Conservation (phyloP, 2,797 vertebrate species). For the Ctenopoma kingsleyae region DNA sequence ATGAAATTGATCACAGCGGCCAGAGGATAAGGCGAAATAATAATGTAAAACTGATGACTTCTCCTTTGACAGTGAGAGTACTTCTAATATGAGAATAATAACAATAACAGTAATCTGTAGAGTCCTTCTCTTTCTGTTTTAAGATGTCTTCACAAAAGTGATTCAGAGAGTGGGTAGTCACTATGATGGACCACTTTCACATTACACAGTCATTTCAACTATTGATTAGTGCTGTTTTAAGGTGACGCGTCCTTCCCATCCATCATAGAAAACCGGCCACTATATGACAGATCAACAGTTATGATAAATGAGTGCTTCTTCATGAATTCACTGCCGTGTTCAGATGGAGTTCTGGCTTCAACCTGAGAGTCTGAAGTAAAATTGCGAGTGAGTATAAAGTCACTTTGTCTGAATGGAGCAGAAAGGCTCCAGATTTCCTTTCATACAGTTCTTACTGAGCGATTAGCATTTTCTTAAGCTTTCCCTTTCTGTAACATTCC, state of each 20-base stretch:
- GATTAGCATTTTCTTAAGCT: slow-evolving; percentile 26
- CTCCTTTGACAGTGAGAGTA: not conserved
- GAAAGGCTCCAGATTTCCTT: slow-evolving; percentile 19
- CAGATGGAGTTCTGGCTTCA: not conserved
- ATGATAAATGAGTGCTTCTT: not conserved
- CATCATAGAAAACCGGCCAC: not conserved
- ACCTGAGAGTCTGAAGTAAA: slow-evolving; percentile 1
- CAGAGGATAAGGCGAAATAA: slow-evolving; percentile 9
- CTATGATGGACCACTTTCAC: too few species aligned
- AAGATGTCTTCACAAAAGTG: not conserved
- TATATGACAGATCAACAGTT: not conserved
- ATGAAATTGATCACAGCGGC: slow-evolving; percentile 41
- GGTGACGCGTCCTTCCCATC: not conserved
- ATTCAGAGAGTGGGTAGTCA: not conserved
- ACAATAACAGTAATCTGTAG: not conserved
- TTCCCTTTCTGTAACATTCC: slow-evolving; percentile 39
- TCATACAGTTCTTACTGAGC: slow-evolving; percentile 34
- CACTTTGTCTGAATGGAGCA: slow-evolving; percentile 7
- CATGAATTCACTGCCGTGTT: not conserved
- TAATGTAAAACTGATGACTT: slow-evolving; percentile 6
- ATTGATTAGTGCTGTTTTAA: not conserved
- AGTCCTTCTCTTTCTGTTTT: not conserved
- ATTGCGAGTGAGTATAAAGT: slow-evolving; percentile 17
- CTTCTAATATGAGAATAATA: not conserved
- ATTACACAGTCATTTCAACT: too few species aligned